Percentiles rank a stretch among this genome's conserved stretches.
Conservation (phyloP, 2,797 vertebrate species). For the Aeoliscus strigatus region DNA sequence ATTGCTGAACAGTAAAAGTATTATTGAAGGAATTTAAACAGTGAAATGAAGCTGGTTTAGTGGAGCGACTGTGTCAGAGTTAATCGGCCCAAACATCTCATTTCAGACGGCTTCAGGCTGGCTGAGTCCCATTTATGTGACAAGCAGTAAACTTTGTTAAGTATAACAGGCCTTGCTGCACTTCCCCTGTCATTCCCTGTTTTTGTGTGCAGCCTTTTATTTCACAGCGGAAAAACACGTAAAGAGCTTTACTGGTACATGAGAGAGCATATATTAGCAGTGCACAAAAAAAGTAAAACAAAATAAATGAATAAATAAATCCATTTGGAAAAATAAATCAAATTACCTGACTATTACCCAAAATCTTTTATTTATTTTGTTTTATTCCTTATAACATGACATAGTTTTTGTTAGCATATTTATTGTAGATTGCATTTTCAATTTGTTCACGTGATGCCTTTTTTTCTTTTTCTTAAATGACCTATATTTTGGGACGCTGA, state of each 20-base stretch:
- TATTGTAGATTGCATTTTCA: too few relatives aligned
- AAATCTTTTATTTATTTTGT: too few relatives aligned
- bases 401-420: too few relatives aligned
- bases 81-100: constrained; percentile 39
- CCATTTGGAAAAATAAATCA: too few relatives aligned
- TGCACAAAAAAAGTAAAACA: too few relatives aligned
- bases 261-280: neutral
- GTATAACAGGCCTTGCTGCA: constrained; percentile 13
- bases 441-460: too few relatives aligned
- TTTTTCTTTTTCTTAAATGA: too few relatives aligned
- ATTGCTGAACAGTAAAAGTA: constrained; percentile 9
- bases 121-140: constrained; percentile 24
- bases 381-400: too few relatives aligned
- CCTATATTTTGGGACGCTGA: too few relatives aligned
- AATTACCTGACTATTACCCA: too few relatives aligned
- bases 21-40: constrained; percentile 15
- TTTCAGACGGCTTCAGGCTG: constrained; percentile 18
- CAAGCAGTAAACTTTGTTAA: constrained; percentile 37
- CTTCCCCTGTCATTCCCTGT: neutral
- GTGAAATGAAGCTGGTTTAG: constrained; percentile 19
- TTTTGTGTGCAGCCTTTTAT: neutral
- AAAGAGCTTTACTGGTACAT: neutral
- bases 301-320: too few relatives aligned
- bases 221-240: neutral
- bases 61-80: constrained; percentile 25